These are phyloP conservation scores for Spongilla lacustris DNA, from an alignment of 37 sponge, comb jelly and placozoan genomes.

Conservation along the genomic window DNA sequence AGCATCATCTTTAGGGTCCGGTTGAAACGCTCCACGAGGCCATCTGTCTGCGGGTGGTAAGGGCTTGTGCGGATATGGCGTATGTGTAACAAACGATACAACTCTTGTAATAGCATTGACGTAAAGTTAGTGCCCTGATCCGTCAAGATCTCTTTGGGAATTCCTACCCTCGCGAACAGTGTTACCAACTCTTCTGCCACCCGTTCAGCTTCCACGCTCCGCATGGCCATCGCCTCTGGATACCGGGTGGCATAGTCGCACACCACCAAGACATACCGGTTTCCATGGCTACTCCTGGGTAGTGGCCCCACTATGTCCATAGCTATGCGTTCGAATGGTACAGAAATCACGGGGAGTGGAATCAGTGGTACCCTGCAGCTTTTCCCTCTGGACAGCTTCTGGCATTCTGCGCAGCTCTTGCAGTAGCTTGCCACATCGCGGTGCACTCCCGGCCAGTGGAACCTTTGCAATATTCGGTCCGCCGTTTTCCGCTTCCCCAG, in stretches of 20 bases:
- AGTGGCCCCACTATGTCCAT: neutral
- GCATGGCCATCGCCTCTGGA: conserved; percentile 17
- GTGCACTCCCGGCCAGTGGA: conserved; percentile 54
- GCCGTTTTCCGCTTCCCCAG: conserved; percentile 52
- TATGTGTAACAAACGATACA: conserved; percentile 17
- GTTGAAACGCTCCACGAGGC: conserved; percentile 37
- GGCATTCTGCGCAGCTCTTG: conserved; percentile 33
- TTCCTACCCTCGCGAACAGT: conserved; percentile 21
- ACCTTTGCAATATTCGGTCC: conserved; percentile 25
- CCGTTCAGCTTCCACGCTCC: conserved; percentile 3
- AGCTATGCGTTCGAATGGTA: neutral
- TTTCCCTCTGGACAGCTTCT: neutral
- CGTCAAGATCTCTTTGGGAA: conserved; percentile 29
- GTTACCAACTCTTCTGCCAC: conserved; percentile 29
- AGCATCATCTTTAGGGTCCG: conserved; percentile 30
- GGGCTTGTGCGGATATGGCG: conserved; percentile 20
- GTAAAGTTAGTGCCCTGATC: conserved; percentile 40
- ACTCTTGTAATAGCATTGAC: neutral
- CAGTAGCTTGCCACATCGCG: conserved; percentile 42
- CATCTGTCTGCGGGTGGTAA: conserved; percentile 45
- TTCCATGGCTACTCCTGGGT: neutral
- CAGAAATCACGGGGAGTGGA: conserved; percentile 3
- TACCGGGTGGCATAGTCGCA: conserved; percentile 9
- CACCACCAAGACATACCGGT: neutral
- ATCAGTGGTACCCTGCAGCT: conserved; percentile 14